phyloP scores from a whole-genome alignment of 2,888 invertebrate species.

The Phaedon cochleariae region DNA sequence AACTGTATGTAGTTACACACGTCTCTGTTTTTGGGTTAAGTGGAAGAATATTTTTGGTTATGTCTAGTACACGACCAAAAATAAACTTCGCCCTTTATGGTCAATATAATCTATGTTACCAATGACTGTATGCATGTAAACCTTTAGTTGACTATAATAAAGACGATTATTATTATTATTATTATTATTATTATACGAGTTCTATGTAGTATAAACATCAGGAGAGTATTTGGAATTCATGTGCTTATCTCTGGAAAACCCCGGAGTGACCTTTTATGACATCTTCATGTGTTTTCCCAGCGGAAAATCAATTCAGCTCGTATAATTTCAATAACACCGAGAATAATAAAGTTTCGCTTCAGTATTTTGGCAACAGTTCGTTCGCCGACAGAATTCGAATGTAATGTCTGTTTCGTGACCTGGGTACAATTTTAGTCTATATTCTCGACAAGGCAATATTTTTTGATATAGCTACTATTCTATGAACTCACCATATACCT shows the following conservation, averaged over 20 bases:
- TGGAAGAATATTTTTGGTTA: too few relatives aligned
- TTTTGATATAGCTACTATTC: not conserved
- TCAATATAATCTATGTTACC: too few relatives aligned
- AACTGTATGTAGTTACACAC: too few relatives aligned
- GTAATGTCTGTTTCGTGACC: slow-evolving; percentile 55
- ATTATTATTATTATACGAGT: too few relatives aligned
- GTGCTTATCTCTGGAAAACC: not conserved
- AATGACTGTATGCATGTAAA: too few relatives aligned
- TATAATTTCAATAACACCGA: slow-evolving; percentile 54
- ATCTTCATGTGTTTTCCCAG: slow-evolving; percentile 17
- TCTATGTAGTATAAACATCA: too few relatives aligned
- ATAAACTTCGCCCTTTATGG: too few relatives aligned
- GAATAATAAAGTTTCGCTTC: slow-evolving; percentile 53
- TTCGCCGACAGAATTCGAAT: slow-evolving; percentile 54
- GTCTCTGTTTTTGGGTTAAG: too few relatives aligned
- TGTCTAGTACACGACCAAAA: too few relatives aligned
- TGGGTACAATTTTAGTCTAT: slow-evolving; percentile 39
- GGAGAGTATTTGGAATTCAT: not conserved
- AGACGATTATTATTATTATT: too few relatives aligned
- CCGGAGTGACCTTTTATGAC: slow-evolving; percentile 4
- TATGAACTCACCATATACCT: too few relatives aligned
- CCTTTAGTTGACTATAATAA: too few relatives aligned
- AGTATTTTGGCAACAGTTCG: slow-evolving; percentile 59
- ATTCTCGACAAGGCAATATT: not conserved
- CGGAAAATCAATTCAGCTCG: slow-evolving; percentile 41